phyloP scores from a whole-genome alignment of 2,797 vertebrate species.

The Lutjanus argentimaculatus region DNA sequence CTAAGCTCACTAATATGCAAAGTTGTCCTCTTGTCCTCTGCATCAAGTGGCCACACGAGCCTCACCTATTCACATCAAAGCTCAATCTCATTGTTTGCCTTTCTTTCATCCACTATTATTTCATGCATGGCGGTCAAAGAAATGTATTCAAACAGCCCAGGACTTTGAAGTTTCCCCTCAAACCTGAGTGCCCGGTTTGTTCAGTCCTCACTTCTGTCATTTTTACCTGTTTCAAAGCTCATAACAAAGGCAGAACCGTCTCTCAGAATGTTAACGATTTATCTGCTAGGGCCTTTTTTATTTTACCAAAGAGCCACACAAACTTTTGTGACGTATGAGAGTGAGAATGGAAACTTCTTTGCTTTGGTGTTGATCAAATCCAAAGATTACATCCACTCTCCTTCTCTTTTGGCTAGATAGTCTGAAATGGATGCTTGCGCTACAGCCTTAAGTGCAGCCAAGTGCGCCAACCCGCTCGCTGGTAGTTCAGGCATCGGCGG shows the following conservation, averaged over 20 bases:
- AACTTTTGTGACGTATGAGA: constrained; percentile 16
- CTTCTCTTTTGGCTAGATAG: background rate
- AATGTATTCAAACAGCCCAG: constrained; percentile 45
- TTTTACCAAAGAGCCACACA: background rate
- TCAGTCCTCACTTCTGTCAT: constrained; percentile 39
- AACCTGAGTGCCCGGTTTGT: constrained; percentile 33
- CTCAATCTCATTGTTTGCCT: constrained; percentile 46
- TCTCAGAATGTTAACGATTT: background rate
- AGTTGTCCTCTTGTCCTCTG: constrained; percentile 50
- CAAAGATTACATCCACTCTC: background rate
- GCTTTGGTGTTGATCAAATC: background rate
- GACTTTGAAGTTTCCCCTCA: constrained; percentile 68
- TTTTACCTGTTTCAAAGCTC: constrained; percentile 30
- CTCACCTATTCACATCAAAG: constrained; percentile 72
- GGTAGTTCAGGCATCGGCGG: no score
- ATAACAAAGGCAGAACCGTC: constrained; percentile 6
- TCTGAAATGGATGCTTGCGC: background rate
- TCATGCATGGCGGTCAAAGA: constrained; percentile 59
- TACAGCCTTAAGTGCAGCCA: background rate
- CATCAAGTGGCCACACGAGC: constrained; percentile 40
- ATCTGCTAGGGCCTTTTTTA: background rate
- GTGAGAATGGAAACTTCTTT: background rate
- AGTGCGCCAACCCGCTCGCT: no score
- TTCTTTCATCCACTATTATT: constrained; percentile 57
- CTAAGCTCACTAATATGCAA: constrained; percentile 55